Base-by-base conservation (phyloP, 2,797 vertebrate species). In the Gymnocypris eckloni region DNA sequence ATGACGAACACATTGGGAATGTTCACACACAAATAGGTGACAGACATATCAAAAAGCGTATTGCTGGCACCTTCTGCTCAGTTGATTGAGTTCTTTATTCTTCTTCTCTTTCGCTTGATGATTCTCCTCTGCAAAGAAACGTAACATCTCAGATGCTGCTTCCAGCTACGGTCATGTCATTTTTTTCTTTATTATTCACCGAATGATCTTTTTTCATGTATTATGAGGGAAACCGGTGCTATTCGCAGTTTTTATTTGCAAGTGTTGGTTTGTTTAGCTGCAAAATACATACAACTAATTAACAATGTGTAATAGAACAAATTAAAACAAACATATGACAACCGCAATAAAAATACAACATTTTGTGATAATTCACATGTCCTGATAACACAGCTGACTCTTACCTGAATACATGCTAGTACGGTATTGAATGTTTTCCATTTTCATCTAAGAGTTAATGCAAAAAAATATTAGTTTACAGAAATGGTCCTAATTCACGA, bases 11-110 rank as follows among this genome's bases (percentile, higher is more conserved):
- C 84, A 54, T 82, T 64, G 73, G 76, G 22, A 66, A 69, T 52
- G 77, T 85, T 87, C 48, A 16, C 70, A 79, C 66, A 52, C 80
- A 59, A 48, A 43, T 56, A 86, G 70, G 41, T 86, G 84, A 88
- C 25, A 82, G 79, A 73, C 76, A 16, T 77, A 45, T 71, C 84
- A 69, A 84, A 84, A 81, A 87, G 56, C 15, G 0, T 22, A 70
- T 54, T 69, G n/a, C 61, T 85, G 61, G 69, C 81, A 72, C 52
- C 45, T 81, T 85, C 67, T 76, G 45, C 45, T 83, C 66, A 41
- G n/a, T 39, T 81, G 80, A 80, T 77, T 81, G 50, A 84, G 82
- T 50, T 64, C n/a, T 83, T 61, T 81, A 54, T 71, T 78, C 28
- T 66, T 77, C 48, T 85, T 2, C 39, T 85, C 4, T 85, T 66